Evolutionary conservation across 2,797 vertebrate genomes (phyloP).

Genomic region (Anguilla megastoma): DNA sequence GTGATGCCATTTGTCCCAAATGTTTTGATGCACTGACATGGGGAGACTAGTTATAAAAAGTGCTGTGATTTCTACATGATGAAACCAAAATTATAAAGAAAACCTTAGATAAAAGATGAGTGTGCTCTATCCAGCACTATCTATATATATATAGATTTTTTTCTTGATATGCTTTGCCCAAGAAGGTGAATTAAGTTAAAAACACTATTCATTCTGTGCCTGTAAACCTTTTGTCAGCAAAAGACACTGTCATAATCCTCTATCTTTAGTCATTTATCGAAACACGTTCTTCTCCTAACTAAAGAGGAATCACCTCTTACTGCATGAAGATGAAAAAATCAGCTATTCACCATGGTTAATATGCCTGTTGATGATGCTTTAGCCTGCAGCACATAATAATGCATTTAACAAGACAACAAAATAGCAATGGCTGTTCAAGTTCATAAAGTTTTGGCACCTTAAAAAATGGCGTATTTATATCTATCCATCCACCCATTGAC

Average conservation of each 20-base stretch:
- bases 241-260: neutral
- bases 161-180: neutral
- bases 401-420: neutral
- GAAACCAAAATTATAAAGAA: no score
- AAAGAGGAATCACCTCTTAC: neutral
- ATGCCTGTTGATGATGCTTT: neutral
- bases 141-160: no score
- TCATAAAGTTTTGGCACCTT: neutral
- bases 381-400: neutral
- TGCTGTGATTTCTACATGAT: no score
- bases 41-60: no score
- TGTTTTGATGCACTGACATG: no score
- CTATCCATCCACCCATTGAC: no score
- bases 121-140: no score
- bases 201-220: neutral
- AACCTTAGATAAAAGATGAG: no score
- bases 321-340: neutral
- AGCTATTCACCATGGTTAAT: neutral
- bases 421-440: neutral
- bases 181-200: neutral
- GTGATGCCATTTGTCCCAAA: no score
- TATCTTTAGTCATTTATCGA: neutral
- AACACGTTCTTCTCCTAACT: neutral
- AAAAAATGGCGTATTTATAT: neutral
- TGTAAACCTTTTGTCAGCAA: neutral